phyloP scores from a whole-genome alignment of 53 echinoderm and acorn worm genomes.

The Temnopleurus reevesii region DNA sequence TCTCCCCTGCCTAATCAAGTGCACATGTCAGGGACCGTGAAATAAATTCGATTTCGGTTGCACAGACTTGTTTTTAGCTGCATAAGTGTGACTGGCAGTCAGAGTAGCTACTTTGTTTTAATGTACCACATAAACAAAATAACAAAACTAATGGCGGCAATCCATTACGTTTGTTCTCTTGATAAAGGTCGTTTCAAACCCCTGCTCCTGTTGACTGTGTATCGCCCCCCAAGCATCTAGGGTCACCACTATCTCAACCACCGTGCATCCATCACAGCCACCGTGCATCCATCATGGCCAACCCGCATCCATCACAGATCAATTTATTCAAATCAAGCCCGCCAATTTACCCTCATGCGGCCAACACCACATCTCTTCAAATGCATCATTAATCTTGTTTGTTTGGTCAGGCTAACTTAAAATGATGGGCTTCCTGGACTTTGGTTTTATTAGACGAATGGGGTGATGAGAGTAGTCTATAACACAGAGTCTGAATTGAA shows the following conservation, averaged over 20 bases:
- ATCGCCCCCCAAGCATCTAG: not conserved
- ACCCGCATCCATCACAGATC: slow-evolving; percentile 34
- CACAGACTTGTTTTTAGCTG: too few species aligned
- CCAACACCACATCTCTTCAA: not conserved
- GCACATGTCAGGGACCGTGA: too few species aligned
- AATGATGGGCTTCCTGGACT: not conserved
- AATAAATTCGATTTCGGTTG: too few species aligned
- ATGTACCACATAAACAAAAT: too few species aligned
- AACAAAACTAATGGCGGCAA: not conserved
- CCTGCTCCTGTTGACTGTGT: not conserved
- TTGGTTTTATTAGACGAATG: not conserved
- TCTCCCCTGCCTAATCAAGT: too few species aligned
- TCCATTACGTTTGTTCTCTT: not conserved
- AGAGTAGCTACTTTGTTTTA: too few species aligned
- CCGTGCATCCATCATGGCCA: too few species aligned
- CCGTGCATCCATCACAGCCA: too few species aligned
- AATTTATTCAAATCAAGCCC: slow-evolving; percentile 33
- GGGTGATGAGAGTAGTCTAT: not conserved
- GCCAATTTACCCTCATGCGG: not conserved
- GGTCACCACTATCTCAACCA: slow-evolving; percentile 11
- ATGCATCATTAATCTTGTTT: slow-evolving; percentile 35
- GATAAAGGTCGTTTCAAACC: not conserved
- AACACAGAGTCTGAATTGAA: too few species aligned
- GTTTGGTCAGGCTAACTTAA: not conserved
- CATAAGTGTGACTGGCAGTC: too few species aligned